Evolutionary conservation across 2,888 invertebrate species (phyloP), one percentile per base, ranked within the genome.

Genomic region (Germaria angustata): DNA sequence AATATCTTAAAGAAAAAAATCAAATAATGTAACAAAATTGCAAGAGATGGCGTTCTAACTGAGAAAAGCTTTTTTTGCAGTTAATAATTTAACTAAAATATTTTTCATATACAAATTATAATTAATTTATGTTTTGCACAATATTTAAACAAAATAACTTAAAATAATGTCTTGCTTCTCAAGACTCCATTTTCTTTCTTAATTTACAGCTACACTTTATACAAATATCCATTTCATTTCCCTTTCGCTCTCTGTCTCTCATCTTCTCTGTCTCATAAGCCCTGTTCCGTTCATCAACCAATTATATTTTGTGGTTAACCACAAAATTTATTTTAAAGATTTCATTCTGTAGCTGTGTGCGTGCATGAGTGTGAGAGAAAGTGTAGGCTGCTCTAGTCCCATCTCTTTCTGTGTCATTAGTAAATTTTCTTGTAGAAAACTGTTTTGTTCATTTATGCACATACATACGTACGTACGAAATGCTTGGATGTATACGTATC

Each of bases 301-400:
- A 91, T 91, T 90, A 91, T 89, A 91, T 89, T 89, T 90, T 91
- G 91, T 85, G 91, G 91, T 91, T 91, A 91, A 91, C 91, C 91
- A 88, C 90, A 90, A 90, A 89, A 89, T 89, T 89, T 88, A 89
- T 90, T 88, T 87, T 87, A 87, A 81, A 71, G 80, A 75, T 78
- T 82, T 77, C 17, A 61, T 11, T 51, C 49, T 28, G 20, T 24
- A 44, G 32, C 28, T 72, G 15, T 44, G 13, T 80, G 68, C 51
- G 46, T 77, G 46, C 13, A 7, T 51, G 20, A 46, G 17, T 73
- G 34, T 46, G 63, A n/a, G 22, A 8, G 17, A 69, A 24, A 53
- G 69, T 55, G 44, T 63, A 34, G 28, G 34, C 39, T 17, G 20
- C 49, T 63, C 15, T 57, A 72, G 39, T 76, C 49, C 34, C 34